Evolutionary conservation across 1,140 invertebrate species (phyloP).

Genomic region (Berghia stephanieae): DNA sequence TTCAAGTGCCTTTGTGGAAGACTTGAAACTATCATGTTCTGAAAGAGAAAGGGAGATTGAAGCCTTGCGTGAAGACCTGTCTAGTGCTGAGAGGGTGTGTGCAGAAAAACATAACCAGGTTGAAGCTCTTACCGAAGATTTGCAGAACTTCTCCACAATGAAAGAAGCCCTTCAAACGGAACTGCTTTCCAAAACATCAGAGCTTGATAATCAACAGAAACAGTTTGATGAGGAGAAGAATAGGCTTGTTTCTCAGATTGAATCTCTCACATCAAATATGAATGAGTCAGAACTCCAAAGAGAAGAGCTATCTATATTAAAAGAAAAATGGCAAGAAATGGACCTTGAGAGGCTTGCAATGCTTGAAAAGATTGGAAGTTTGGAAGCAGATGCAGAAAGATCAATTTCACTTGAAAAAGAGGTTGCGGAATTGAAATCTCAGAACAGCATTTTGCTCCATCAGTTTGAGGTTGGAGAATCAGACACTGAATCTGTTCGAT

Average conservation of each 20-base stretch:
- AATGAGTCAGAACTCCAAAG: not conserved
- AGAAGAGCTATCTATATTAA: not conserved
- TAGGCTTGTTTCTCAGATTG: not conserved
- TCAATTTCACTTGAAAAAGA: slow-evolving; percentile 3
- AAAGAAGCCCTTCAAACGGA: slow-evolving; percentile 21
- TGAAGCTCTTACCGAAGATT: slow-evolving; percentile 1
- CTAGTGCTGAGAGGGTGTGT: not conserved
- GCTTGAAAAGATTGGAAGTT: not conserved
- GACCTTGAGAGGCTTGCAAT: slow-evolving; percentile 8
- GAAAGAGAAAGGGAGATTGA: slow-evolving; percentile 29
- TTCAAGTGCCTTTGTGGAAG: not conserved
- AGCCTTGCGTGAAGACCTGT: slow-evolving; percentile 4
- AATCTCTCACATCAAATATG: not conserved
- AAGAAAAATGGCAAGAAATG: not conserved
- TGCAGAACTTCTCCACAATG: not conserved
- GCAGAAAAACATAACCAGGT: slow-evolving; percentile 12
- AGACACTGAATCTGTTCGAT: not conserved
- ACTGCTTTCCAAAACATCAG: not conserved
- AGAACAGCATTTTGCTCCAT: not conserved
- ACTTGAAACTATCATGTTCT: not conserved
- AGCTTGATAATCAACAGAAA: not conserved
- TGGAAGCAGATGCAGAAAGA: slow-evolving; percentile 19
- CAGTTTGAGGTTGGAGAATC: not conserved
- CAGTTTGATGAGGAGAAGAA: slow-evolving; percentile 12
- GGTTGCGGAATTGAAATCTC: slow-evolving; percentile 6